Conservation (phyloP, 64 coral and sea anemone genomes). For the Stichodactyla helianthus region DNA sequence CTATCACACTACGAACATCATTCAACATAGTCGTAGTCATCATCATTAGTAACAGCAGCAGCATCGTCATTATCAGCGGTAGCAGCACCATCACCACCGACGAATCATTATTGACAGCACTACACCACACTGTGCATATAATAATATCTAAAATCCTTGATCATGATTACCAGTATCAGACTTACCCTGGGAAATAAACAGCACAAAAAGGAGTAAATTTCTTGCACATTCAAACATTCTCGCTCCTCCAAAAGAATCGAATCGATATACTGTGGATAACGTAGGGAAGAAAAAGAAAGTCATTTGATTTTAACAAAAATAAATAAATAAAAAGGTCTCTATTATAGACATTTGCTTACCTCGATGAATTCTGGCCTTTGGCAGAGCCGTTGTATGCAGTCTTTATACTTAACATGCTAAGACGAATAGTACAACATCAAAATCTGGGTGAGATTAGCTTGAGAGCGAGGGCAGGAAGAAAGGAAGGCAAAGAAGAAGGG, state of each 20-base stretch:
- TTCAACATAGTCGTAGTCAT: background rate
- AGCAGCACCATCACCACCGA: no score
- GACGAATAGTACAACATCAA: background rate
- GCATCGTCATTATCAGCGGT: background rate
- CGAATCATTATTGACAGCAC: no score
- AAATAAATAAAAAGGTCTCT: no score
- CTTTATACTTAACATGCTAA: conserved; percentile 82
- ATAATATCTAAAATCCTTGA: no score
- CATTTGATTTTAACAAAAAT: background rate
- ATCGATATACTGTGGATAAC: conserved; percentile 75
- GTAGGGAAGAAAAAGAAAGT: background rate
- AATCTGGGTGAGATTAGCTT: no score
- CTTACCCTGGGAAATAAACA: conserved; percentile 93
- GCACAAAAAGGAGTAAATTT: conserved; percentile 87
- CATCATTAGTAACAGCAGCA: background rate
- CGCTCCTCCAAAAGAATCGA: conserved; percentile 90
- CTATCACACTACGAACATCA: background rate
- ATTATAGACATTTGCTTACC: conserved; percentile 34
- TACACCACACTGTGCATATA: no score
- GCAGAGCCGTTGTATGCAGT: conserved; percentile 79
- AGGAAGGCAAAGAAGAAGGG: no score
- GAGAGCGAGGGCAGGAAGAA: no score
- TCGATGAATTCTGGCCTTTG: conserved; percentile 89
- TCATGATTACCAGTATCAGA: background rate
- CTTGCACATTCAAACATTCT: conserved; percentile 76